phyloP scores from a whole-genome alignment of 2,888 invertebrate species.

The Watsonalla binaria region DNA sequence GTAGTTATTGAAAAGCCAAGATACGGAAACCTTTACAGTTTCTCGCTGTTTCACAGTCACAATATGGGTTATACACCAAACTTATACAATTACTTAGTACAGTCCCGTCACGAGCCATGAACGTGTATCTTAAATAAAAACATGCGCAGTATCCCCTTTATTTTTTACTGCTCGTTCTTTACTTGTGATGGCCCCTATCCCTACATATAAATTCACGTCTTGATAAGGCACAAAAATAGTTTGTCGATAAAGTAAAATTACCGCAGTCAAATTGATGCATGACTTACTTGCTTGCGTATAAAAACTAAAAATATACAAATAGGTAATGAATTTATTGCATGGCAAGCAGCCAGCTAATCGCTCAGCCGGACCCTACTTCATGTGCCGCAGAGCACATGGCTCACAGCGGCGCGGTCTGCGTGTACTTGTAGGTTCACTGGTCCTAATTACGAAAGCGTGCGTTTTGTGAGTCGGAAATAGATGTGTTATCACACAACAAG shows the following conservation, averaged over 20 bases:
- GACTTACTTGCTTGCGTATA: background rate
- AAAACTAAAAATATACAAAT: background rate
- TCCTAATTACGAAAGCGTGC: slow-evolving; percentile 40
- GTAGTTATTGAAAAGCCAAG: slow-evolving; percentile 43
- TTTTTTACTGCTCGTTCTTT: too few relatives aligned
- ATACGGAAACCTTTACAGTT: background rate
- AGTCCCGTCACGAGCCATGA: too few relatives aligned
- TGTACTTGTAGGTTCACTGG: slow-evolving; percentile 26
- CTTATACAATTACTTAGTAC: too few relatives aligned
- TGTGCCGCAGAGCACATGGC: slow-evolving; percentile 48
- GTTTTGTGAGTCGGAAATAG: slow-evolving; percentile 29
- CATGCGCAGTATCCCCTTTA: too few relatives aligned
- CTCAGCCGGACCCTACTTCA: slow-evolving; percentile 20
- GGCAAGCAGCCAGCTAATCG: slow-evolving; percentile 51
- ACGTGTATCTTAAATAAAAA: too few relatives aligned
- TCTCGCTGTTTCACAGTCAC: too few relatives aligned
- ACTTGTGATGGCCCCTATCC: too few relatives aligned
- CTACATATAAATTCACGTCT: too few relatives aligned
- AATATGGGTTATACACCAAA: too few relatives aligned
- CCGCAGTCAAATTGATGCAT: background rate
- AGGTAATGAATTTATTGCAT: slow-evolving; percentile 19
- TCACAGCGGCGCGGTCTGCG: slow-evolving; percentile 35
- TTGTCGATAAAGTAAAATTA: background rate
- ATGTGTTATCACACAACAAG: slow-evolving; percentile 18
- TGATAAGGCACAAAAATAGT: background rate